Percentiles rank a stretch among this genome's conserved stretches.
These are phyloP conservation scores for Ahaetulla prasina DNA, from an alignment of 2,113 vertebrate species.

Conservation along the genomic window DNA sequence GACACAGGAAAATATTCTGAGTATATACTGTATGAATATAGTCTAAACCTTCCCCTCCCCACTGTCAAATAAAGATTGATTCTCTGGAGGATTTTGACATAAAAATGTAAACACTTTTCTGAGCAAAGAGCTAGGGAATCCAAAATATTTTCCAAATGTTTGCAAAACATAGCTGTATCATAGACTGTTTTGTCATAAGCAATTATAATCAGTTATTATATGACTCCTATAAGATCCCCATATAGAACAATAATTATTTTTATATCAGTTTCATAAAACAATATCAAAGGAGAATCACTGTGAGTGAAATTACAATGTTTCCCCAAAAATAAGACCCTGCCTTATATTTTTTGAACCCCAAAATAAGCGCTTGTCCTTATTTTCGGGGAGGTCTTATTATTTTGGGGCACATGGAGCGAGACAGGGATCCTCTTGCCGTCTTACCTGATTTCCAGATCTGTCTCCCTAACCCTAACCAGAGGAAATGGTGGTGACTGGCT, in stretches of 20 bases:
- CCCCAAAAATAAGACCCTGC: no score
- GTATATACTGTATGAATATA: neutral
- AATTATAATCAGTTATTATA: neutral
- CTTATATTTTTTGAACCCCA: no score
- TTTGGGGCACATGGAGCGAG: no score
- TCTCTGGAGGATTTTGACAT: neutral
- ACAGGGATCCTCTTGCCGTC: no score
- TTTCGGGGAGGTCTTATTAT: no score
- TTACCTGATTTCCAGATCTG: no score
- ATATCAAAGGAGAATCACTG: neutral
- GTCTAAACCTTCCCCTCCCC: neutral
- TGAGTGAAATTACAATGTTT: neutral
- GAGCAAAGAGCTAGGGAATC: neutral
- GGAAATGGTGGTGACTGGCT: no score
- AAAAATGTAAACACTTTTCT: neutral
- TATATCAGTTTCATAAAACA: neutral
- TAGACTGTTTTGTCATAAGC: neutral
- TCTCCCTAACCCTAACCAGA: no score
- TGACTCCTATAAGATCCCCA: neutral
- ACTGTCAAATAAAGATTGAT: neutral
- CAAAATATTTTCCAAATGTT: neutral
- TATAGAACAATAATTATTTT: neutral
- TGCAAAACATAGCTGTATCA: neutral
- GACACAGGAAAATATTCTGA: neutral
- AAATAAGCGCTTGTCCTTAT: no score